Evolutionary conservation across 2,113 vertebrate species (phyloP), one percentile per base, ranked within the genome.

Genomic region (Hipposideros armiger): DNA sequence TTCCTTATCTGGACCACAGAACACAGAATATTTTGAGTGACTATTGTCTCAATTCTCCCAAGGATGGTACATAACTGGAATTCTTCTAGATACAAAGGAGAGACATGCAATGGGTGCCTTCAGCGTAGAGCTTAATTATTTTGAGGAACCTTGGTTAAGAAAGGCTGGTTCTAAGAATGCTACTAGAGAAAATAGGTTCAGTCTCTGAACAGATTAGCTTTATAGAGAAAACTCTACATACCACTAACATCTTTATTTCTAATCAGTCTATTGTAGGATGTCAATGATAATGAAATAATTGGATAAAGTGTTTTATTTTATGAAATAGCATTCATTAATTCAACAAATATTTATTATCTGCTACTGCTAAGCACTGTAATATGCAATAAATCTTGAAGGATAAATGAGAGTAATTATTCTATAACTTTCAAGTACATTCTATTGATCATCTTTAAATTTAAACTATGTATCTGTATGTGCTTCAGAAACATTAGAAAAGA

Each of bases 251-350:
- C n/a, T 83, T 94, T 70, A 69, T 95, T 84, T 80, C 32, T 83
- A 88, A 72, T 62, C 24, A 77, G 36, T 88, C 32, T 89, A 96
- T 72, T 89, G 82, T 73, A 96, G 87, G 26, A 64, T 56, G 28
- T 87, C 76, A 56, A 56, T 36, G 92, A 60, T 74, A 70, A 87
- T 77, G 6, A 94, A 96, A 83, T 47, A 88, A 87, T 20, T 95
- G 24, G 66, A 94, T n/a, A 62, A 76, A 69, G 20, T 83, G 15
- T 81, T 84, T 85, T 81, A 32, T 64, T 92, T 96, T 73, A 96
- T 69, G 36, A 97, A 81, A 93, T 80, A 72, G 30, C 56, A 58
- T 58, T 89, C 8, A 91, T 87, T 95, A 94, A 81, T 92, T 84
- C 36, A 84, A 83, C 11, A 92, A 83, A 28, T 87, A 84, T 66